Base-by-base conservation (phyloP, 1,140 invertebrate species). In the Cotesia glomerata region DNA sequence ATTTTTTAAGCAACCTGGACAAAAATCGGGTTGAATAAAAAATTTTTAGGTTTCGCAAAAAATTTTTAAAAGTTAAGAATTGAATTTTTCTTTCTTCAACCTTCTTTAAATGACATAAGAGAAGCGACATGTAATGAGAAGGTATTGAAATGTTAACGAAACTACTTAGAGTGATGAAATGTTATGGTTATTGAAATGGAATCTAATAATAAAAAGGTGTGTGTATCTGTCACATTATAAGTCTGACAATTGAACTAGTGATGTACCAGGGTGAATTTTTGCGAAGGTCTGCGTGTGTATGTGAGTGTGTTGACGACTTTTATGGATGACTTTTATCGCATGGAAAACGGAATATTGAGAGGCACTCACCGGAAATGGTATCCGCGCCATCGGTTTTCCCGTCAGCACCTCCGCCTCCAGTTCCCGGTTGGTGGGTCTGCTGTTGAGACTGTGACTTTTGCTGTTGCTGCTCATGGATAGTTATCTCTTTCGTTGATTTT, bases 331-430 rank as follows among this genome's bases (percentile, higher is more conserved):
- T 65, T 68, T 35, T 61, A 58, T 54, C 59, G 59, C 18, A 49
- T 66, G 69, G 63, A 36, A 51, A 63, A 70, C 51, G 36, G 70
- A 75, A 79, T 78, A 64, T 64, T 64, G 72, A 72, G 71, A 73
- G 72, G 75, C 71, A 85, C 83, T 84, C 71, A 85, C 83, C 82
- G 75, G 82, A 80, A 72, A 82, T 81, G 76, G 75, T 74, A 76
- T 83, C 82, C 75, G 77, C 76, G 74, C 75, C 74, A 78, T 85
- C 82, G 77, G 79, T 77, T 74, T 85, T 84, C 75, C 79, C 81
- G 64, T 85, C 83, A 70, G 14, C 58, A 61, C 5, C 16, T 16
- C 52, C 52, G 7, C 39, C 39, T 7, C 39, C 39, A 45, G 39
- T 45, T 16, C 16, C 16, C 52, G 5, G 52, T 5, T 56, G 52